Percentiles rank a stretch among this genome's conserved stretches.
Evolutionary conservation across 2,797 vertebrate genomes (phyloP).

Genomic region (Nannoperca australis): DNA sequence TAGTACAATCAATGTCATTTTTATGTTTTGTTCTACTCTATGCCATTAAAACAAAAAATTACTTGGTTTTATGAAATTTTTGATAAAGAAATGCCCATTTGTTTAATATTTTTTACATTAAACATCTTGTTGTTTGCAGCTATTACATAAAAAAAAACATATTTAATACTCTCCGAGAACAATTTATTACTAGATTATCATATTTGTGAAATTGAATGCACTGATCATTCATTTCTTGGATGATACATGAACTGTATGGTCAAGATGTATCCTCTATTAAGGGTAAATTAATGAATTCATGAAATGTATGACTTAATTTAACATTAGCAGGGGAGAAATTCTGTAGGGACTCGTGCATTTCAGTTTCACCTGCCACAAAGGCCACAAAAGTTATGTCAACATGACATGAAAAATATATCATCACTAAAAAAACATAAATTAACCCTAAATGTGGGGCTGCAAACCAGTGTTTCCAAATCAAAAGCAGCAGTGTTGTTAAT

Average conservation of each 20-base stretch:
- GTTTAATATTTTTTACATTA: conserved; percentile 18
- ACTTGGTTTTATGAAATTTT: conserved; percentile 33
- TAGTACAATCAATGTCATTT: conserved; percentile 28
- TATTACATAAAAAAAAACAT: conserved; percentile 9
- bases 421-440: conserved; percentile 6
- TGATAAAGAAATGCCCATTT: conserved; percentile 16
- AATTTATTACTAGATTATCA: neutral
- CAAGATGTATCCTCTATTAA: neutral
- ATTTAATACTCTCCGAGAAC: conserved; percentile 4
- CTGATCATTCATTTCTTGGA: neutral
- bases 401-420: conserved; percentile 45
- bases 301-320: neutral
- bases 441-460: conserved; percentile 14
- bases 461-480: conserved; percentile 58
- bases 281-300: neutral
- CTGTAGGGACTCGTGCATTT: neutral
- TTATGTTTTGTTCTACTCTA: conserved; percentile 20
- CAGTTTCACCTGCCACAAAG: conserved; percentile 2
- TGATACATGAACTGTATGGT: neutral
- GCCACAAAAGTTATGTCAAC: conserved; percentile 38
- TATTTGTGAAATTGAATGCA: neutral
- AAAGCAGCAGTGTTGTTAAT: conserved; percentile 63
- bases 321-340: neutral
- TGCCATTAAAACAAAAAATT: conserved; percentile 34
- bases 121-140: conserved; percentile 15